Conservation (phyloP, 2,888 invertebrate genomes). For the Lasius platythorax region DNA sequence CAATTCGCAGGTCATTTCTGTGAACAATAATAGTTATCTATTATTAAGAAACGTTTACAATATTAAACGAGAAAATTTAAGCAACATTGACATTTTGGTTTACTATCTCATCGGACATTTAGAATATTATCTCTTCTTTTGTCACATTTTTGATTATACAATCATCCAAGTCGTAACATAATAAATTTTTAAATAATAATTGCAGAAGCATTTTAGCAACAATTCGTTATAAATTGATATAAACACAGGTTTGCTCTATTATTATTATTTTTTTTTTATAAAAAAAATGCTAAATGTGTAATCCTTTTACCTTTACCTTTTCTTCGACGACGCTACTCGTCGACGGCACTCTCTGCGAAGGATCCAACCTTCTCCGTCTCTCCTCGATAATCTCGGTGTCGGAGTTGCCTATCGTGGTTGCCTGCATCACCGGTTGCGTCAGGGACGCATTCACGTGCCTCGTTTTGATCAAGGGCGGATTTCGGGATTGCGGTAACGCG, state of each 20-base stretch:
- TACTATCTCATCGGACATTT: not conserved
- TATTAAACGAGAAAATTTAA: constrained; percentile 13
- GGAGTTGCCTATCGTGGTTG: constrained; percentile 79
- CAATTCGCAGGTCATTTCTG: constrained; percentile 77
- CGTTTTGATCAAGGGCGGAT: constrained; percentile 94
- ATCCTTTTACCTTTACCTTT: constrained; percentile 74
- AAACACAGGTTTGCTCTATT: not conserved
- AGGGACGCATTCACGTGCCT: constrained; percentile 90
- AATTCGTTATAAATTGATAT: not conserved
- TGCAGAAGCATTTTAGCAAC: not conserved
- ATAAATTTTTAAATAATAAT: not conserved
- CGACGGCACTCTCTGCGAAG: constrained; percentile 81
- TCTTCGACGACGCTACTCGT: constrained; percentile 83
- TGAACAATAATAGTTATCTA: not conserved
- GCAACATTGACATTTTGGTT: not conserved
- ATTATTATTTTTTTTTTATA: constrained; percentile 12
- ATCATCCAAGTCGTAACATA: not conserved
- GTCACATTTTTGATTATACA: not conserved
- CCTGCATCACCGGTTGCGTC: constrained; percentile 74
- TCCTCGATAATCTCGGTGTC: constrained; percentile 83
- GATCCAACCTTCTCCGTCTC: constrained; percentile 82
- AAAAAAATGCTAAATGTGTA: not conserved
- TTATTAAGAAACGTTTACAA: not conserved
- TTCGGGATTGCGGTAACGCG: constrained; percentile 90
- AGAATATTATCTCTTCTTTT: not conserved